phyloP scores from a whole-genome alignment of 2,113 vertebrate species.

The Entomyzon cyanotis region DNA sequence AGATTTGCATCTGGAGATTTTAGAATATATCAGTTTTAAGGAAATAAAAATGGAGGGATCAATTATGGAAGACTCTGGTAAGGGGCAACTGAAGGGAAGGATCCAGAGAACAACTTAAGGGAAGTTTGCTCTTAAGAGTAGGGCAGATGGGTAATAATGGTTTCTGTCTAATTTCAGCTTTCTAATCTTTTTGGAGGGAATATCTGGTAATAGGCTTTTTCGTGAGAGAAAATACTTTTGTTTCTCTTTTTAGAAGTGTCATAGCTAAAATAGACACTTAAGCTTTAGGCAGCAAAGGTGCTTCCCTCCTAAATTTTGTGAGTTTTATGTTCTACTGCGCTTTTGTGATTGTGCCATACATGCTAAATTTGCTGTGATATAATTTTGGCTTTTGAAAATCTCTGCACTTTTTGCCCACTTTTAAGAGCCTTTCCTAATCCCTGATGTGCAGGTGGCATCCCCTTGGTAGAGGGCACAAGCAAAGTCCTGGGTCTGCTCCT shows the following conservation, averaged over 20 bases:
- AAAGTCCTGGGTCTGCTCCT: slow-evolving; percentile 63
- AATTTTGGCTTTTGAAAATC: slow-evolving; percentile 47
- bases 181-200: not conserved
- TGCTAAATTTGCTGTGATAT: slow-evolving; percentile 45
- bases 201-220: not conserved
- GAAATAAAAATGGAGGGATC: not conserved
- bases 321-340: slow-evolving; percentile 21
- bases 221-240: not conserved
- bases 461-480: slow-evolving; percentile 52
- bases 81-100: not conserved
- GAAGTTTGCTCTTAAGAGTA: not conserved
- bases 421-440: slow-evolving; percentile 58
- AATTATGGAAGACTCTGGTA: not conserved
- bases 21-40: not conserved
- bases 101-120: not conserved
- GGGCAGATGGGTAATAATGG: not conserved
- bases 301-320: slow-evolving; percentile 24
- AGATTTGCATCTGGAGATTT: not conserved
- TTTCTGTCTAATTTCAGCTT: not conserved
- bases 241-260: not conserved
- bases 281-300: not conserved
- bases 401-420: slow-evolving; percentile 52
- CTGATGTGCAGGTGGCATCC: slow-evolving; percentile 61
- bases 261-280: not conserved
- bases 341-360: slow-evolving; percentile 42